Base-by-base conservation (phyloP, 2,888 invertebrate genomes). In the Tipula lateralis region DNA sequence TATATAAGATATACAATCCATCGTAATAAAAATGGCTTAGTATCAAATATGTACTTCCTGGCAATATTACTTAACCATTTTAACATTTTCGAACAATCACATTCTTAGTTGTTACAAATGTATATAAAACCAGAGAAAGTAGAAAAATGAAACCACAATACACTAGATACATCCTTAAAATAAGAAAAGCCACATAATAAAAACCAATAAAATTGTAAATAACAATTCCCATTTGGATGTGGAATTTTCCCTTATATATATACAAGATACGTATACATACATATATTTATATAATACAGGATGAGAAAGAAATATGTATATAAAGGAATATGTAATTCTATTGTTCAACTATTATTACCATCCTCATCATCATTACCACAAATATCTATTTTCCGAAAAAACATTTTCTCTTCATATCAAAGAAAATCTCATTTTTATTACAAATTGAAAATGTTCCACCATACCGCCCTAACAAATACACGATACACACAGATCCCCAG, bases 61-160 rank as follows among this genome's bases (percentile, higher is more conserved):
- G 16, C 5, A 44, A 81, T 81, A 13, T 84, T 32, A 84, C 29
- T 84, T 29, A 39, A 84, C 84, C 84, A 85, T 84, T 29, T 83
- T 29, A 29, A 81, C 16, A 34, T 85, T 84, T 83, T 85, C 82
- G 19, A 85, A 84, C 24, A 85, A 34, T 66, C 85, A 32, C 81
- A 32, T 66, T 66, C 24, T 66, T 66, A 66, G 66, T 24, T 66
- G 66, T 19, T 24, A 24, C 24, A 9, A 66, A 66, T 24, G 66
- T 66, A 66, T 9, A 66, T 66, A 44, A 66, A 66, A 66, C 66
- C 66, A 66, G 66, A 66, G 9, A 66, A 24, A 66, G 19, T 66
- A 4, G n/a, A n/a, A 44, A 44, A 44, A 44, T 44, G n/a, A 44
- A n/a, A 44, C 44, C n/a, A 44, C 44, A 44, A 44, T n/a, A 44